These are phyloP conservation scores for Nomada lathburiana DNA, from an alignment of 2,888 invertebrate genomes.

Conservation along the genomic window DNA sequence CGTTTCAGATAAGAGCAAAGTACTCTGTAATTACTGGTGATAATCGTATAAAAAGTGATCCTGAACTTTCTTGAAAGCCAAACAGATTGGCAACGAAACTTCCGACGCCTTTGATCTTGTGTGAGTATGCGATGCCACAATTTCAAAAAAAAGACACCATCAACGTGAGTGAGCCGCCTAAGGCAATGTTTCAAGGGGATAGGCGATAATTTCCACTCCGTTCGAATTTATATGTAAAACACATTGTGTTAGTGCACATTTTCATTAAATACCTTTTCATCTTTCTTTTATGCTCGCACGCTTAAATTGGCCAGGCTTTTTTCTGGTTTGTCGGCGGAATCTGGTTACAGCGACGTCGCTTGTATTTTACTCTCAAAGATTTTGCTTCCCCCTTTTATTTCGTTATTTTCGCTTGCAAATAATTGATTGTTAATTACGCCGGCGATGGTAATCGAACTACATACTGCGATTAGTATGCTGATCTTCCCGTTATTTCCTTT, in stretches of 20 bases:
- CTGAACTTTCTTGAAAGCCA: too few species aligned
- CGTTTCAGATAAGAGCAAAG: neutral
- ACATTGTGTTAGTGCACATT: neutral
- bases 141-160: neutral
- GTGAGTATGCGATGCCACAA: too few species aligned
- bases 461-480: neutral
- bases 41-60: neutral
- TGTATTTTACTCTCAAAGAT: too few species aligned
- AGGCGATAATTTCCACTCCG: constrained; percentile 26
- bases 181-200: constrained; percentile 36
- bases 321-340: neutral
- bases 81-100: too few species aligned
- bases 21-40: too few species aligned
- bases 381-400: too few species aligned
- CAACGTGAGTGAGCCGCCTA: neutral
- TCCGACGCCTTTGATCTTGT: neutral
- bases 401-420: neutral
- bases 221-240: constrained; percentile 24
- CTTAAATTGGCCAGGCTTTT: neutral
- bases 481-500: neutral
- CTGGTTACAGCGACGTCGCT: neutral
- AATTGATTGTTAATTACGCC: constrained; percentile 9
- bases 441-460: neutral
- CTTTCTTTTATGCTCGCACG: neutral
- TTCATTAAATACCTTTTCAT: neutral